Evolutionary conservation across 2,113 vertebrate species (phyloP), one percentile per base, ranked within the genome.

Genomic region (Platysteira castanea): DNA sequence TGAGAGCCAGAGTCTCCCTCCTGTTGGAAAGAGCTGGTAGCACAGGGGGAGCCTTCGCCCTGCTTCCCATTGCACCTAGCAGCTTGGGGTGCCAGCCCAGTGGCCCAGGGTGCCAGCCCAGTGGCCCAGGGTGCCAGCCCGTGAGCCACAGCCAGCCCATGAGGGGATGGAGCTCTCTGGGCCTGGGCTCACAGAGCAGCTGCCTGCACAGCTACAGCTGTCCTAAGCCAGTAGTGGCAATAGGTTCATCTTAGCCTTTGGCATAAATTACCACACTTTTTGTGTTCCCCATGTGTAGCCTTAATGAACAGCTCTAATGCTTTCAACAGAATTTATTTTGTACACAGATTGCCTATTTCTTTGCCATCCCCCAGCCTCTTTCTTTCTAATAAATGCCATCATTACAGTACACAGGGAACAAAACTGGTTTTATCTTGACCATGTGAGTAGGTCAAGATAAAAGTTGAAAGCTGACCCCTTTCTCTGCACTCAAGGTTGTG

Each of bases 261-360:
- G 54, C 69, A 63, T 67, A 88, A 91, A 90, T 90, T 80, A 83
- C n/a, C 50, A 68, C 39, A 63, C n/a, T 91, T 94, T 94, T 93
- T 85, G 78, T 21, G 0, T 83, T 87, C 61, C 67, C 46, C 37
- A 5, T 39, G 49, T 57, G 74, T 67, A 76, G 57, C 37, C 33
- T 89, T 91, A 95, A 91, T 83, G 75, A 89, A 68, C 37, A 77
- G 50, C 67, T 87, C 53, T 84, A 87, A 91, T 83, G 78, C 53
- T 83, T 90, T 88, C 81, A 94, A 22, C 53, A 73, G 65, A 89
- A 89, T 74, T 79, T 85, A 80, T 87, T 96, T 87, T 83, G 61
- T 65, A 94, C 53, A 82, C 26, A 93, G 33, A 87, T 88, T 94
- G 61, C 70, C 33, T 73, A 57, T 93, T 95, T 89, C 57, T 71